Evolutionary conservation across 2,797 vertebrate genomes (phyloP), one percentile per base, ranked within the genome.

Genomic region (Onychomys torridus): DNA sequence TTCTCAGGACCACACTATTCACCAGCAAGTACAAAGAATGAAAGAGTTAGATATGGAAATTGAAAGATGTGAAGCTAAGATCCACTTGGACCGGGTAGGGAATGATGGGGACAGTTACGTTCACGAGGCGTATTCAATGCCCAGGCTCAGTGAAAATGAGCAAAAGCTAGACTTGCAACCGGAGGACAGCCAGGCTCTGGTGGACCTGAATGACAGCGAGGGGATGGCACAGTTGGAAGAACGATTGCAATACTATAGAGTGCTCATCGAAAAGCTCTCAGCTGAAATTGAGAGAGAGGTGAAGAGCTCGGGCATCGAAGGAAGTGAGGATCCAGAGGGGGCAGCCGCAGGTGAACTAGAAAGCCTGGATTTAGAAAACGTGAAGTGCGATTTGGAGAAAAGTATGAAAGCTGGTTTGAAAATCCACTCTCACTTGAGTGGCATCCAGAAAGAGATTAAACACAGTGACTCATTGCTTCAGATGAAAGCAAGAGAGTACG

Each of bases 1-100:
- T 91, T 99, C 99, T 94, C 99, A 99, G 98, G 99, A 99, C 94
- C 99, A 99, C 90, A 99, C 99, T 8, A 99, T 99, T 98, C 99
- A 99, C 93, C 99, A 99, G 65, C 99, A 99, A 97, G 99, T 99
- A 83, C 98, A 99, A 73, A 98, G 98, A 90, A 99, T 99, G 98
- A 98, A 98, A 97, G 99, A 99, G 57, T 96, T 99, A 77, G 99
- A 99, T 96, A 85, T 98, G 75, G 99, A 99, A 97, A 99, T 99
- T 0, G 99, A 99, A 96, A 97, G 97, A 91, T 98, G 99, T 82
- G 99, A 99, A 97, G 95, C 98, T 0, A 98, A 98, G 32, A 97
- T 98, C 89, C 99, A 98, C 89, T 96, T 98, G 5, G 97, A 98
- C 86, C 95, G 98, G 25, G 85, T 98, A 40, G 98, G 98, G 8